phyloP scores from a whole-genome alignment of 2,888 invertebrate species.

The Endomychus coccineus region DNA sequence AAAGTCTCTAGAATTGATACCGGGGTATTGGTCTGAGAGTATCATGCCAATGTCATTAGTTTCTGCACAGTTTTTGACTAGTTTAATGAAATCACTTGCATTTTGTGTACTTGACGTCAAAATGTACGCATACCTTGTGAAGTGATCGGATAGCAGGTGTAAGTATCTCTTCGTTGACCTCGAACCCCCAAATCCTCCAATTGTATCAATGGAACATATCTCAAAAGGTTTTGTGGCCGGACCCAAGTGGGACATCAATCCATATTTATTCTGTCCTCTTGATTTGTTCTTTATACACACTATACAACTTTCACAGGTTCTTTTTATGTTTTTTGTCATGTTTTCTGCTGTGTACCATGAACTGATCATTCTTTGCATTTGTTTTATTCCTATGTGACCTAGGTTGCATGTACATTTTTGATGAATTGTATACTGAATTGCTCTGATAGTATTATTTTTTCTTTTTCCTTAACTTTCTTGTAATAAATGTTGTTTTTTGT shows the following conservation, averaged over 20 bases:
- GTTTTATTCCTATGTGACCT: conserved; percentile 3
- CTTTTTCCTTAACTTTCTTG: too few species aligned
- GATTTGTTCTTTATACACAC: conserved; percentile 4
- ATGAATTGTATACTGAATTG: too few species aligned
- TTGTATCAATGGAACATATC: conserved; percentile 6
- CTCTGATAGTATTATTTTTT: too few species aligned
- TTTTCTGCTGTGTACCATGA: conserved; percentile 3
- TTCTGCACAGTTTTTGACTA: neutral
- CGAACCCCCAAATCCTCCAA: conserved; percentile 8
- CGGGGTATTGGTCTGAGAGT: conserved; percentile 26
- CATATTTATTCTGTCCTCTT: conserved; percentile 2
- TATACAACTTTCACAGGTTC: conserved; percentile 2
- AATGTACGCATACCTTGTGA: conserved; percentile 9
- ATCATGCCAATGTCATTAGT: conserved; percentile 6
- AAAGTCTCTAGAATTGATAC: too few species aligned
- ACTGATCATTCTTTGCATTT: neutral
- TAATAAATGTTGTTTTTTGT: too few species aligned
- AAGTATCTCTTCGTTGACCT: conserved; percentile 10
- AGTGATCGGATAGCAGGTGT: conserved; percentile 7
- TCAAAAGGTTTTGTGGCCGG: conserved; percentile 6
- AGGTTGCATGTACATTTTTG: too few species aligned
- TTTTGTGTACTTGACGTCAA: conserved; percentile 6
- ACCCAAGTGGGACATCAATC: conserved; percentile 8
- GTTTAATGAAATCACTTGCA: conserved; percentile 7
- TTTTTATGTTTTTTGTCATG: too few species aligned